Evolutionary conservation across 1,140 invertebrate genomes (phyloP), one percentile per base, ranked within the genome.

Genomic region (Dendroctonus valens): DNA sequence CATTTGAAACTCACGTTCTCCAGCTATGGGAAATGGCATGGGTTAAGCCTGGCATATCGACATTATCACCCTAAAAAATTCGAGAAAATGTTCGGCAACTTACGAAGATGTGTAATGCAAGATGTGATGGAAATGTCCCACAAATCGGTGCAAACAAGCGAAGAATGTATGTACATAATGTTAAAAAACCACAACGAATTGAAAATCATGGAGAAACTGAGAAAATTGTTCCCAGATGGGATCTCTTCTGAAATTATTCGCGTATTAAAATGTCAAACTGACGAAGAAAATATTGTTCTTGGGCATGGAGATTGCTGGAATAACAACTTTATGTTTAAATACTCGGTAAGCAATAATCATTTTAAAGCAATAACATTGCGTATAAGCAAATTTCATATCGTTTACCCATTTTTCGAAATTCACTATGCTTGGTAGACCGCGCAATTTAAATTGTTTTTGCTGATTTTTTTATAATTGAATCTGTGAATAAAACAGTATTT

Each of bases 251-350:
- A 52, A 52, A 26, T 37, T 6, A 14, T 52, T 52, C 5, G 50
- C 14, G 50, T 6, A 5, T n/a, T 14, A 14, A 9, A 26, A 52
- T 12, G 50, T 11, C 4, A 39, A 41, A 26, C 11, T 11, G 37
- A n/a, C n/a, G 53, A 55, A 55, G 41, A 55, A 55, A 11, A 5
- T 11, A 40, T 55, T 39, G 9, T 55, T 39, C 6, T 39, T 41
- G 12, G 38, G 7, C 82, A 83, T 68, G 82, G 82, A 8, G 82
- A 83, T 67, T 80, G 81, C 12, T 83, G 82, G 82, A 78, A 78
- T 6, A 83, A 83, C 65, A 83, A 83, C 64, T 81, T 83, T 61
- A 77, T 83, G 76, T 83, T 81, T 69, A 79, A 80, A 75, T 81
- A 82, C 59, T 64, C 78, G 38, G 75, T 72, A 67, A 66, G 48